Percentiles rank a stretch among this genome's conserved stretches.
These are phyloP conservation scores for Nycticorax nycticorax DNA, from an alignment of 2,113 vertebrate genomes.

Conservation along the genomic window DNA sequence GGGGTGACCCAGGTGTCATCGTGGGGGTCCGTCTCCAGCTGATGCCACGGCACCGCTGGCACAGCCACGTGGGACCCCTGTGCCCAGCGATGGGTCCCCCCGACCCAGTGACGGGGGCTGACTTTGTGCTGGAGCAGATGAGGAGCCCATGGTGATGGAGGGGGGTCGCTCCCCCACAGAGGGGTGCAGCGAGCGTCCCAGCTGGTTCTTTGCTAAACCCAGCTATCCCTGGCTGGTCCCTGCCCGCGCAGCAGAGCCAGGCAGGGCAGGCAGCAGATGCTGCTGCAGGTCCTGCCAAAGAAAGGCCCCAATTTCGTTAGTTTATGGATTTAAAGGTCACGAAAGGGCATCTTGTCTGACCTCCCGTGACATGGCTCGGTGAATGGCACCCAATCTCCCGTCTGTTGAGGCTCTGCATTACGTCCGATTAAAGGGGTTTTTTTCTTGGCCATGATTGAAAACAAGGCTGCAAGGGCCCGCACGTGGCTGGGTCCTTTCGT, in stretches of 20 bases:
- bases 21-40: accelerated
- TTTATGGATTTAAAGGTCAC: neutral
- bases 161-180: neutral
- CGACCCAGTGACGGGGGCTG: accelerated
- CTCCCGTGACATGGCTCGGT: accelerated
- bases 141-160: accelerated
- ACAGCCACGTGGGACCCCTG: neutral
- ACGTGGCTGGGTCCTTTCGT: accelerated
- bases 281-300: neutral
- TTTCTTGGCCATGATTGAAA: neutral
- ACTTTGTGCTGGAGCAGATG: neutral
- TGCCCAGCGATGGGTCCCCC: accelerated
- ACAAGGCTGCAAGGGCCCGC: accelerated
- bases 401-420: neutral
- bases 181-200: neutral
- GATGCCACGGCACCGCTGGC: neutral
- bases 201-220: neutral
- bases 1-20: neutral
- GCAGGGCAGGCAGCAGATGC: neutral
- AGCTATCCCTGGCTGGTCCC: neutral
- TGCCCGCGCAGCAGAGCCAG: accelerated
- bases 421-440: neutral
- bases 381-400: neutral
- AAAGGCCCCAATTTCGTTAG: neutral
- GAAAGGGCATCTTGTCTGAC: neutral